A percentile compares a stretch with the other conserved stretches of the same genome.
Conservation (phyloP, 2,888 invertebrate species). For the Colletes collaris region DNA sequence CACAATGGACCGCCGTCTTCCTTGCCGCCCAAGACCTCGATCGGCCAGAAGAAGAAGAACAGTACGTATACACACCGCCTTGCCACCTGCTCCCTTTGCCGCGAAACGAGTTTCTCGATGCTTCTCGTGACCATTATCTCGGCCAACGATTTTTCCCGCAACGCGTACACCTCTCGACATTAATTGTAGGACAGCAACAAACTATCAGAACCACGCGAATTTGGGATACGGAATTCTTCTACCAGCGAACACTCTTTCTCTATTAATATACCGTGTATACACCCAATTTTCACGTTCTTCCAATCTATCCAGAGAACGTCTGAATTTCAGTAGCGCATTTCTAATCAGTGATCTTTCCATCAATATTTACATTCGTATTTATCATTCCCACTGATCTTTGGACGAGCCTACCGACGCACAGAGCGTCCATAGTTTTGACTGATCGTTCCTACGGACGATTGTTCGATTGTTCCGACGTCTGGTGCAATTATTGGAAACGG, state of each 20-base stretch:
- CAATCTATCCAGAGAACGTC: too few species aligned
- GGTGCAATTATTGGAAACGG: conserved; percentile 12
- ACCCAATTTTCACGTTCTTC: too few species aligned
- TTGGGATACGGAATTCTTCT: too few species aligned
- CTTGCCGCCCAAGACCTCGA: conserved; percentile 85
- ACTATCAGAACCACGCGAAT: conserved; percentile 1
- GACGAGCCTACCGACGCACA: too few species aligned
- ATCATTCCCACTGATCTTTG: too few species aligned
- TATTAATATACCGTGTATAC: too few species aligned
- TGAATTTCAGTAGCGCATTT: too few species aligned
- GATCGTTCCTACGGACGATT: background rate
- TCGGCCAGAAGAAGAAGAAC: conserved; percentile 87
- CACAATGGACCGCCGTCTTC: conserved; percentile 82
- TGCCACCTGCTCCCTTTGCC: conserved; percentile 58
- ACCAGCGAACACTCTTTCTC: too few species aligned
- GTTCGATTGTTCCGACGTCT: background rate
- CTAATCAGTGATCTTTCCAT: too few species aligned
- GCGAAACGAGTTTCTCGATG: conserved; percentile 56
- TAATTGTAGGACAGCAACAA: conserved; percentile 26
- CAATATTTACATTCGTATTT: too few species aligned
- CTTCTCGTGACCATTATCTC: conserved; percentile 58
- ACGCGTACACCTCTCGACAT: conserved; percentile 25
- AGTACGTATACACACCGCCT: conserved; percentile 76
- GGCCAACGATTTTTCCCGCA: conserved; percentile 46
- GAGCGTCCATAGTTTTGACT: too few species aligned